These are phyloP conservation scores for Craseonycteris thonglongyai DNA, from an alignment of 2,113 vertebrate genomes.

Conservation along the genomic window DNA sequence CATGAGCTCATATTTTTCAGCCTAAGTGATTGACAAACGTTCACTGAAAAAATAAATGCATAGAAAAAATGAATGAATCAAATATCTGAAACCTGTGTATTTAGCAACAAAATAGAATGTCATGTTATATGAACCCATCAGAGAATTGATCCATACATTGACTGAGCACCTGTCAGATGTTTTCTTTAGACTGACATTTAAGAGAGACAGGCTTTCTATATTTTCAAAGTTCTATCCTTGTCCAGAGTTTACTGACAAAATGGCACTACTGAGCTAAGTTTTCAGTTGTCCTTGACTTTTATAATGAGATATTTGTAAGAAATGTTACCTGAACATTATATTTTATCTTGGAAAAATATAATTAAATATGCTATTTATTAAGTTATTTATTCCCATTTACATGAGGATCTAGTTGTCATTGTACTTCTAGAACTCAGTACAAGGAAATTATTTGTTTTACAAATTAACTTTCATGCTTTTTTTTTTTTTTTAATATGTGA, in stretches of 20 bases:
- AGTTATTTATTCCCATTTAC: neutral
- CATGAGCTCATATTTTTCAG: neutral
- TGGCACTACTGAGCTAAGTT: neutral
- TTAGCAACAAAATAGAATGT: neutral
- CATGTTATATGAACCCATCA: neutral
- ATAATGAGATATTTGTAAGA: neutral
- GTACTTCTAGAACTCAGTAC: neutral
- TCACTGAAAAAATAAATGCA: neutral
- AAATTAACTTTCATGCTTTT: neutral
- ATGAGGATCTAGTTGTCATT: neutral
- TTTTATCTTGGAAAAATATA: neutral
- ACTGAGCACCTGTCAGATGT: neutral
- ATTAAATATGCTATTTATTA: neutral
- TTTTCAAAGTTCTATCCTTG: neutral
- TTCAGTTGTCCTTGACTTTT: neutral
- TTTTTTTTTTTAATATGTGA: neutral
- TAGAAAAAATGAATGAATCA: neutral
- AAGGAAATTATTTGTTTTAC: neutral
- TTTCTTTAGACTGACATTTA: constrained; percentile 9
- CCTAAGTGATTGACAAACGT: neutral
- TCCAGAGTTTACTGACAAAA: constrained; percentile 2
- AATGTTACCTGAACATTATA: neutral
- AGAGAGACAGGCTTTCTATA: neutral
- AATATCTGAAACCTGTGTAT: neutral
- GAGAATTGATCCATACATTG: neutral